A percentile compares a stretch with the other conserved stretches of the same genome.
Evolutionary conservation across 2,113 vertebrate species (phyloP).

Genomic region (Pomatorhinus ruficollis): DNA sequence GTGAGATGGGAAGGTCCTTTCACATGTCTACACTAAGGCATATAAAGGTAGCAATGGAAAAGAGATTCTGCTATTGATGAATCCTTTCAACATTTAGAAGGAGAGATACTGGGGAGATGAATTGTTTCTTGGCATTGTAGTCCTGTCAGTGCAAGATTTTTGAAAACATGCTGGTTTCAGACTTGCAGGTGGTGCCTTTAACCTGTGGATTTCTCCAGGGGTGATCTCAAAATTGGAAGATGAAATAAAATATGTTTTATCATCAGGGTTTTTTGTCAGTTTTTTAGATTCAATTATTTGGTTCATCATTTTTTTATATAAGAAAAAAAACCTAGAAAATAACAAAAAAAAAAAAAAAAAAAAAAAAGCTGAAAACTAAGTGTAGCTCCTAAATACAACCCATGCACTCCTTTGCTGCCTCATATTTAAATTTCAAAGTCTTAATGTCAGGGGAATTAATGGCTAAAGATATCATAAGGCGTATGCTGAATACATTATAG

Average conservation of each 20-base stretch:
- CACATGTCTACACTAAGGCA: background rate
- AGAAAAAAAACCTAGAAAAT: background rate
- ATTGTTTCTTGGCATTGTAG: background rate
- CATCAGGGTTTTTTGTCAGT: background rate
- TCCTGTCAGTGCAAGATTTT: background rate
- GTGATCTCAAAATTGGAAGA: background rate
- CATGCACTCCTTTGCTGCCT: background rate
- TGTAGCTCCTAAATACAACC: background rate
- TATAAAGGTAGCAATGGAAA: background rate
- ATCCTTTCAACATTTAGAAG: background rate
- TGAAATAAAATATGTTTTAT: background rate
- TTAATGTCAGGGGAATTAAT: constrained; percentile 41
- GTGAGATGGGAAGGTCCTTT: background rate
- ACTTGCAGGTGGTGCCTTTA: background rate
- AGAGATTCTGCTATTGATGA: background rate
- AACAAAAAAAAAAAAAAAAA: background rate
- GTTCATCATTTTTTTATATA: background rate
- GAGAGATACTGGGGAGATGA: background rate
- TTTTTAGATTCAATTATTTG: background rate
- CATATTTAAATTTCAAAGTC: constrained; percentile 6
- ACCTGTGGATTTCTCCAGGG: background rate
- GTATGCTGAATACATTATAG: constrained; percentile 25
- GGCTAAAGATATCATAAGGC: constrained; percentile 5
- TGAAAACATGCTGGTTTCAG: background rate
- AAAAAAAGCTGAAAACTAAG: background rate